Evolutionary conservation across 2,888 invertebrate genomes (phyloP).

Genomic region (Alviniconcha strummeri): DNA sequence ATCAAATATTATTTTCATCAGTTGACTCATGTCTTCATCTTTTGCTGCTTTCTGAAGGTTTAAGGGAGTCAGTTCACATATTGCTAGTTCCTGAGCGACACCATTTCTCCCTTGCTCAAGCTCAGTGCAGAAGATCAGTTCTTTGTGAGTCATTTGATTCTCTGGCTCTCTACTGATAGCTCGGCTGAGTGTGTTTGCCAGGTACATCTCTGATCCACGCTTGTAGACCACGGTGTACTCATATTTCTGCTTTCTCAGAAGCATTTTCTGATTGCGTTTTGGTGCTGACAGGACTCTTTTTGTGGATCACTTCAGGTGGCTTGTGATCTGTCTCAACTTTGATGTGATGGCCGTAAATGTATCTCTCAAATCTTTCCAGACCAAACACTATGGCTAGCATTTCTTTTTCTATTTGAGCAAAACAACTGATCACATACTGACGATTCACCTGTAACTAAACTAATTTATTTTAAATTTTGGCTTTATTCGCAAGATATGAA

Average conservation of each 20-base stretch:
- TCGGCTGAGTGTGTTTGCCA: slow-evolving; percentile 7
- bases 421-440: too few relatives aligned
- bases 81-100: not conserved
- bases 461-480: not conserved
- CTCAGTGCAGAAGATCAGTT: slow-evolving; percentile 4
- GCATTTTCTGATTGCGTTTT: not conserved
- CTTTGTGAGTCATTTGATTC: slow-evolving; percentile 4
- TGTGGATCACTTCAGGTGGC: not conserved
- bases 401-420: slow-evolving; percentile 30
- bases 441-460: not conserved
- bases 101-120: not conserved
- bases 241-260: not conserved
- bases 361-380: slow-evolving; percentile 20
- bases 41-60: not conserved
- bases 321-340: not conserved
- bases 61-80: not conserved
- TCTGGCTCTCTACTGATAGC: not conserved
- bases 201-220: not conserved
- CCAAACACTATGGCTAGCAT: slow-evolving; percentile 23
- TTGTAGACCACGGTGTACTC: not conserved
- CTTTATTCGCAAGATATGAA: too few relatives aligned
- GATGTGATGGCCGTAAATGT: not conserved
- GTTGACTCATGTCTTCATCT: not conserved
- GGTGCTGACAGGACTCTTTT: slow-evolving; percentile 15
- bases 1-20: slow-evolving; percentile 5